phyloP scores from a whole-genome alignment of 2,113 vertebrate genomes.

The Dryoscopus gambensis region DNA sequence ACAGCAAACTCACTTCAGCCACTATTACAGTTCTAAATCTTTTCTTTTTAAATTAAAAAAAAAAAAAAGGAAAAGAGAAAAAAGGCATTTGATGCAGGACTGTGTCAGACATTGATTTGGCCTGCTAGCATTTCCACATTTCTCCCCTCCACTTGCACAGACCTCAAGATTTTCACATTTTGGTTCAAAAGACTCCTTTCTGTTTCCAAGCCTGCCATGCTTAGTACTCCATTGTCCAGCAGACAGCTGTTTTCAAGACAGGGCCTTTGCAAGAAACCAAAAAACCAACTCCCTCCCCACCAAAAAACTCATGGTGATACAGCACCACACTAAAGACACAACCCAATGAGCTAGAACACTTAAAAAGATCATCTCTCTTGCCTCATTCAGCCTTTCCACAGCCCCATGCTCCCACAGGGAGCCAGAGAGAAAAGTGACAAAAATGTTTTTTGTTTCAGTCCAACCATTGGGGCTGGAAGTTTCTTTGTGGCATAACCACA shows the following conservation, averaged over 20 bases:
- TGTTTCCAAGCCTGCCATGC: not conserved
- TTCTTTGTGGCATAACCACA: not conserved
- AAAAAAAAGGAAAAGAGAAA: too few relatives aligned
- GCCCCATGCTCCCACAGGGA: not conserved
- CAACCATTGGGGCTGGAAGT: not conserved
- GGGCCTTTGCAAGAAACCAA: not conserved
- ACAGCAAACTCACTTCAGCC: not conserved
- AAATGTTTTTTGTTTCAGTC: not conserved
- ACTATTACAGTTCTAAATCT: not conserved
- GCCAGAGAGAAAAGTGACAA: not conserved
- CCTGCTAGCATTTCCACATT: not conserved
- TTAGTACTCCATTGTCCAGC: not conserved
- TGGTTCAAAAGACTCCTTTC: not conserved
- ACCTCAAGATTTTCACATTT: not conserved
- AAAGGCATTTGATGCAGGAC: not conserved
- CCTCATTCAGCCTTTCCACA: not conserved
- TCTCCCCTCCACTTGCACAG: not conserved
- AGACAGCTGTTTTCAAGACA: conserved; percentile 28
- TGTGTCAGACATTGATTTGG: not conserved
- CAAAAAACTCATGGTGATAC: not conserved
- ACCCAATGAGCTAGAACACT: not conserved
- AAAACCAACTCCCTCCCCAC: not conserved
- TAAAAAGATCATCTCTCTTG: not conserved
- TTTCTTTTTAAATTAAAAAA: not conserved
- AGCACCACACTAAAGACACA: not conserved